Percentiles rank a stretch among this genome's conserved stretches.
These are phyloP conservation scores for Dermolepida albohirtum DNA, from an alignment of 2,888 invertebrate genomes.

Conservation along the genomic window DNA sequence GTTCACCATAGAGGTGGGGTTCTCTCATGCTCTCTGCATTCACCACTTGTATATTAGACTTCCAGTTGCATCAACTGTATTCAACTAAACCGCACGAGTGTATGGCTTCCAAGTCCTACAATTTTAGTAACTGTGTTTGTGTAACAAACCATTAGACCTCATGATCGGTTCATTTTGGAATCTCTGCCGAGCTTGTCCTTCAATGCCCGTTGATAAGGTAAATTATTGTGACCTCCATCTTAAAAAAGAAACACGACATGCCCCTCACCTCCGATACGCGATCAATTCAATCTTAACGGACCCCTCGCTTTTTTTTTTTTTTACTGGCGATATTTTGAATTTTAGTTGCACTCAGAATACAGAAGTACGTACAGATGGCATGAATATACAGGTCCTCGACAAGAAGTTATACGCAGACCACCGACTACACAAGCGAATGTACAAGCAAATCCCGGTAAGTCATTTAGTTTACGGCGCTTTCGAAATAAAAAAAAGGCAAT, in stretches of 20 bases:
- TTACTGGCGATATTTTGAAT: constrained; percentile 2
- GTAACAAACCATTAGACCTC: constrained; percentile 64
- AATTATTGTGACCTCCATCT: constrained; percentile 54
- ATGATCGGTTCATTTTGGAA: constrained; percentile 99
- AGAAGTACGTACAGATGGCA: constrained; percentile 96
- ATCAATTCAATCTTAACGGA: neutral
- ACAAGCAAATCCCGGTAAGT: constrained; percentile 55
- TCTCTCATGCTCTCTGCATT: constrained; percentile 53
- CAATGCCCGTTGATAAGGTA: constrained; percentile 97
- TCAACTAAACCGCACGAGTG: constrained; percentile 35
- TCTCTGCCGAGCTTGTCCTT: constrained; percentile 95
- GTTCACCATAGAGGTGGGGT: constrained; percentile 52
- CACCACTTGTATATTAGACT: constrained; percentile 45
- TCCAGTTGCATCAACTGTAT: constrained; percentile 44
- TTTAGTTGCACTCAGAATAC: constrained; percentile 93
- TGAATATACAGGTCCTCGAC: constrained; percentile 85
- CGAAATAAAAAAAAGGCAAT: neutral
- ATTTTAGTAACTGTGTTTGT: constrained; percentile 49
- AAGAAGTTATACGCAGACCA: constrained; percentile 76
- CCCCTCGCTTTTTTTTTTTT: neutral
- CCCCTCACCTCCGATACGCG: neutral
- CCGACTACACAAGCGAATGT: constrained; percentile 68
- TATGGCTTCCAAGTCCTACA: constrained; percentile 53
- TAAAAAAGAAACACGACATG: constrained; percentile 3
- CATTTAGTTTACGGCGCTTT: constrained; percentile 6